Conservation (phyloP, 1,140 invertebrate genomes). For the Drosophila equinoxialis region DNA sequence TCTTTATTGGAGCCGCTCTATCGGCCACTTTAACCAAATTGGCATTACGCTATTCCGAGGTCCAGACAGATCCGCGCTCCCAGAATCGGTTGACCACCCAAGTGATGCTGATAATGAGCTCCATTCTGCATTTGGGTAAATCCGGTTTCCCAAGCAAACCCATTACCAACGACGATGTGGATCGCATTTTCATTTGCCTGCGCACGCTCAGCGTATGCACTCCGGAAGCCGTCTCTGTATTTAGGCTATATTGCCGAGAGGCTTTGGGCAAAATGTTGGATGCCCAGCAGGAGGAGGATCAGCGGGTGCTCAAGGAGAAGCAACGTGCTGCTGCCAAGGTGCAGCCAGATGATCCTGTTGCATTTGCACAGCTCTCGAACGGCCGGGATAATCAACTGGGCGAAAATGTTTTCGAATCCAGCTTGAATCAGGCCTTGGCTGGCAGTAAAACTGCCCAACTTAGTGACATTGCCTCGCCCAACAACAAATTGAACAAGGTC, state of each 20-base stretch:
- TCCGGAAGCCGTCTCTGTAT: slow-evolving; percentile 89
- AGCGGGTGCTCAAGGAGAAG: slow-evolving; percentile 84
- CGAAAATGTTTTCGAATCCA: slow-evolving; percentile 97
- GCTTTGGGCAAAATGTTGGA: slow-evolving; percentile 94
- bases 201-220: slow-evolving; percentile 91
- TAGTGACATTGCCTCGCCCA: slow-evolving; percentile 84
- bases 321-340: slow-evolving; percentile 89
- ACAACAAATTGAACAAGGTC: slow-evolving; percentile 92
- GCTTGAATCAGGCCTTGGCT: slow-evolving; percentile 94
- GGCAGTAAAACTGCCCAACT: slow-evolving; percentile 84
- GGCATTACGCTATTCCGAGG: slow-evolving; percentile 86
- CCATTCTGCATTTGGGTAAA: slow-evolving; percentile 93
- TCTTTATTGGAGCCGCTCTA: slow-evolving; percentile 96
- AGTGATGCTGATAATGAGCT: slow-evolving; percentile 94
- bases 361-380: slow-evolving; percentile 92
- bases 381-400: slow-evolving; percentile 89
- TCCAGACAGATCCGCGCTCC: slow-evolving; percentile 74
- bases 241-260: slow-evolving; percentile 90
- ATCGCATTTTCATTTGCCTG: slow-evolving; percentile 94
- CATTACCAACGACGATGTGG: slow-evolving; percentile 97
- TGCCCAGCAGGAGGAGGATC: slow-evolving; percentile 88
- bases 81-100: slow-evolving; percentile 90
- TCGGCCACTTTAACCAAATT: slow-evolving; percentile 96
- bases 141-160: slow-evolving; percentile 88
- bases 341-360: slow-evolving; percentile 94